Conservation (phyloP, 2,113 vertebrate genomes). For the Hypanus sabinus region DNA sequence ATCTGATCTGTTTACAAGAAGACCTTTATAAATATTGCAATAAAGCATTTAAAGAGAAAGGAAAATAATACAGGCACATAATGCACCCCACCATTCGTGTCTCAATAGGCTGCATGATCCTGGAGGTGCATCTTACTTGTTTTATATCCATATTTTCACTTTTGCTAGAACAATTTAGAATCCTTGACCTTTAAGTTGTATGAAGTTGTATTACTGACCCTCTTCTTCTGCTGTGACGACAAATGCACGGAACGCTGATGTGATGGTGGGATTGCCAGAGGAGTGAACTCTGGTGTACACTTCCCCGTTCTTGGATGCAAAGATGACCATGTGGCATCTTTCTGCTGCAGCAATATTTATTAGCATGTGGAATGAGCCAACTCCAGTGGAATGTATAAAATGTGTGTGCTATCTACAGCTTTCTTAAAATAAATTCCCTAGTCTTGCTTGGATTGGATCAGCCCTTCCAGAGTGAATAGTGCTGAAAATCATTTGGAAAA, state of each 20-base stretch:
- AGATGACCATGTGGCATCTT: constrained; percentile 16
- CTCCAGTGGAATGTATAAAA: constrained; percentile 25
- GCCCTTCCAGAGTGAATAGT: background rate
- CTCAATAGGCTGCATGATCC: too few species aligned
- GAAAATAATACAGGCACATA: too few species aligned
- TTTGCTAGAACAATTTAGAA: too few species aligned
- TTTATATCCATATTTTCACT: too few species aligned
- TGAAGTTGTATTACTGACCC: too few species aligned
- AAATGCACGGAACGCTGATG: background rate
- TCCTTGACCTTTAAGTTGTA: too few species aligned
- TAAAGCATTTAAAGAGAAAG: too few species aligned
- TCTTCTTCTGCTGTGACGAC: too few species aligned
- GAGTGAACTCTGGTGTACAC: background rate
- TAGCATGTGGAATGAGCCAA: background rate
- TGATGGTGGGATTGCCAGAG: background rate
- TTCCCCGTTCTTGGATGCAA: background rate
- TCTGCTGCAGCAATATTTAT: constrained; percentile 7
- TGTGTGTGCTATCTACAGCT: background rate
- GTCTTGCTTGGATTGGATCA: background rate
- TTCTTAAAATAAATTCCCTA: background rate
- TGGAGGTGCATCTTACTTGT: too few species aligned
- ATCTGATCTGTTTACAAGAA: too few species aligned
- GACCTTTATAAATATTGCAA: too few species aligned
- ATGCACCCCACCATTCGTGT: too few species aligned
- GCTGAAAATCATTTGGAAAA: background rate